phyloP scores from a whole-genome alignment of 2,113 vertebrate species.

The Collichthys lucidus region DNA sequence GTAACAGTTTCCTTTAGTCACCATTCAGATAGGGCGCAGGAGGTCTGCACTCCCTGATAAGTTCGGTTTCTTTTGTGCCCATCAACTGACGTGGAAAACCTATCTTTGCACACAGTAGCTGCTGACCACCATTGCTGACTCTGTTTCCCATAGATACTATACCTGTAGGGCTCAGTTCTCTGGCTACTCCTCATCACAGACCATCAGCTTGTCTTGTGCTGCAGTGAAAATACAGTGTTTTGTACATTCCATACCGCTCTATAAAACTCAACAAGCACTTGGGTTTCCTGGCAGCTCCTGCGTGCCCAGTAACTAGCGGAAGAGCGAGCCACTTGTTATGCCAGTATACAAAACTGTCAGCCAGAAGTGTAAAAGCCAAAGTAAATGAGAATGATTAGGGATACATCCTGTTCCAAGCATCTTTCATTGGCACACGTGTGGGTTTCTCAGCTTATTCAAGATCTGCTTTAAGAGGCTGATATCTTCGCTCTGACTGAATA shows the following conservation, averaged over 20 bases:
- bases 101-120: slow-evolving; percentile 64
- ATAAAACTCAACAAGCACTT: slow-evolving; percentile 68
- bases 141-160: slow-evolving; percentile 76
- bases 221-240: slow-evolving; percentile 56
- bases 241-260: slow-evolving; percentile 54
- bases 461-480: slow-evolving; percentile 54
- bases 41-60: slow-evolving; percentile 82
- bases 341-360: slow-evolving; percentile 66
- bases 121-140: slow-evolving; percentile 41
- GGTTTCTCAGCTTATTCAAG: slow-evolving; percentile 68
- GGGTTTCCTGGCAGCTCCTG: slow-evolving; percentile 64
- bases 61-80: slow-evolving; percentile 61
- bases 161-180: slow-evolving; percentile 56
- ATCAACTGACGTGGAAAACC: slow-evolving; percentile 72
- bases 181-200: slow-evolving; percentile 40
- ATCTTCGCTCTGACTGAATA: slow-evolving; percentile 55
- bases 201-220: slow-evolving; percentile 33
- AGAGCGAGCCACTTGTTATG: slow-evolving; percentile 77
- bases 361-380: slow-evolving; percentile 74
- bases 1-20: slow-evolving; percentile 76
- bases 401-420: slow-evolving; percentile 73
- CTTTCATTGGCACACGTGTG: slow-evolving; percentile 65
- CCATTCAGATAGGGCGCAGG: slow-evolving; percentile 73
- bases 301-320: slow-evolving; percentile 53
- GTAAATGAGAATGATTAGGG: slow-evolving; percentile 73